Conservation (phyloP, 1,140 invertebrate genomes). For the Eumaeus atala region DNA sequence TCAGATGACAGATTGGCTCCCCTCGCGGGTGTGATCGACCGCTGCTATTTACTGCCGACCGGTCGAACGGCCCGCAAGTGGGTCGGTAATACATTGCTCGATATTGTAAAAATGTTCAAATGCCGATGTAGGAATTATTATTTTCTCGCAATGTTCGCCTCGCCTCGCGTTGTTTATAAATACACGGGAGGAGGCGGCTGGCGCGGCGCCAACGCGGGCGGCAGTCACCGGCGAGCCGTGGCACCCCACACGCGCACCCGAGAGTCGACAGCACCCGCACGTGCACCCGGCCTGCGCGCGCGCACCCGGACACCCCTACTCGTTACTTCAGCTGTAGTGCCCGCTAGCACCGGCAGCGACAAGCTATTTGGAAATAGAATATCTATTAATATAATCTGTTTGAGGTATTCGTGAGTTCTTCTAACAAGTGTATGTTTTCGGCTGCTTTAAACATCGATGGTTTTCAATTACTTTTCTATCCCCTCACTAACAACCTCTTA, state of each 20-base stretch:
- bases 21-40: slow-evolving; percentile 26
- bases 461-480: no score
- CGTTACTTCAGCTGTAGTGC: neutral
- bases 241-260: slow-evolving; percentile 11
- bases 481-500: no score
- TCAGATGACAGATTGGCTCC: no score
- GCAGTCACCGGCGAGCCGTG: neutral
- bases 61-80: slow-evolving; percentile 33
- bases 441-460: no score
- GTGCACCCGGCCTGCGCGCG: no score
- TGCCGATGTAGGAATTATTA: slow-evolving; percentile 1
- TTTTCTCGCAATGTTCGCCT: neutral
- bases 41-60: slow-evolving; percentile 25
- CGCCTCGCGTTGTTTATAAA: slow-evolving; percentile 10
- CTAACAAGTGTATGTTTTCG: no score
- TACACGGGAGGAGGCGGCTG: slow-evolving; percentile 17
- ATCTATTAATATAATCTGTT: neutral
- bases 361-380: slow-evolving; percentile 6
- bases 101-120: neutral
- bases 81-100: slow-evolving; percentile 19
- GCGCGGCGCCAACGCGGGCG: slow-evolving; percentile 3
- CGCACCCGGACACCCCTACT: no score
- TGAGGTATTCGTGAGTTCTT: slow-evolving; percentile 6
- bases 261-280: no score
- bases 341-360: neutral